A percentile compares a stretch with the other conserved stretches of the same genome.
Evolutionary conservation across 2,113 vertebrate genomes (phyloP).

Genomic region (Stercorarius parasiticus): DNA sequence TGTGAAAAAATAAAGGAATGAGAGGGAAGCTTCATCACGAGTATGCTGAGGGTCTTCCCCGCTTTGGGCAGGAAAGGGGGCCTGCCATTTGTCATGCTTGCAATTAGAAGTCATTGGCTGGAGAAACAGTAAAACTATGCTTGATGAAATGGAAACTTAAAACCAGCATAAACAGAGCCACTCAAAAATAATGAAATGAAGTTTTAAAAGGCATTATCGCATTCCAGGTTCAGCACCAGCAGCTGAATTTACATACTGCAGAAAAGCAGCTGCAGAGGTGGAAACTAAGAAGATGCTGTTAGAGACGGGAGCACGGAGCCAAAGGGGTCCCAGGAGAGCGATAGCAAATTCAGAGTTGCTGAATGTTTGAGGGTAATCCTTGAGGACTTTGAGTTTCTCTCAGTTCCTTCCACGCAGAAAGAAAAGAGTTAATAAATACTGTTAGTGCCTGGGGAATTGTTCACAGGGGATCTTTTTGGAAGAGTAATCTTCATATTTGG

Average conservation of each 20-base stretch:
- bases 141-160: constrained; percentile 38
- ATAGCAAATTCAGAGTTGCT: not conserved
- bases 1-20: not conserved
- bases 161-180: constrained; percentile 20
- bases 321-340: not conserved
- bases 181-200: constrained; percentile 43
- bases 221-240: constrained; percentile 16
- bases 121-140: not conserved
- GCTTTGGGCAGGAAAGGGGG: not conserved
- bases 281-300: not conserved
- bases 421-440: constrained; percentile 65
- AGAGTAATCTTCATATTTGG: constrained; percentile 73
- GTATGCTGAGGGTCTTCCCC: not conserved
- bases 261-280: not conserved
- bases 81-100: not conserved
- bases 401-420: not conserved
- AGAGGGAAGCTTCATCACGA: not conserved
- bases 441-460: constrained; percentile 39
- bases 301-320: not conserved
- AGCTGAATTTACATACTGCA: constrained; percentile 44
- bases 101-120: not conserved
- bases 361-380: not conserved
- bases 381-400: not conserved
- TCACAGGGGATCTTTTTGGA: constrained; percentile 68
- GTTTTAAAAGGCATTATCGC: constrained; percentile 37